Percentiles rank a stretch among this genome's conserved stretches.
These are phyloP conservation scores for Heliconius hermathena DNA, from an alignment of 1,140 invertebrate genomes.

Conservation along the genomic window DNA sequence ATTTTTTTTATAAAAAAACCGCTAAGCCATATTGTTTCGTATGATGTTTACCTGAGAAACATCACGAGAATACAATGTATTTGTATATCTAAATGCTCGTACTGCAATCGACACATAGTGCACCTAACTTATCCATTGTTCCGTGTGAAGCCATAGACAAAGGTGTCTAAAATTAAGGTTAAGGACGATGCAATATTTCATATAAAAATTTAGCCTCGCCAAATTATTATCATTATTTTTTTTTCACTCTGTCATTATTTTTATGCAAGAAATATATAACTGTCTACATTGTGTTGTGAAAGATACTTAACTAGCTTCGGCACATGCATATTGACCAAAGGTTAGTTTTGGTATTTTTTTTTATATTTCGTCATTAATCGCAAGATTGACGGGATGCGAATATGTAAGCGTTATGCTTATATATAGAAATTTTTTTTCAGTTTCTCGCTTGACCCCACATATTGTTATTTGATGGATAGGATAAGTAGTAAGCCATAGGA, in stretches of 20 bases:
- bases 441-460: too few species aligned
- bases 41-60: constrained; percentile 9
- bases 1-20: not conserved
- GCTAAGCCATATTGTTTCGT: not conserved
- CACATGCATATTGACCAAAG: not conserved
- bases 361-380: not conserved
- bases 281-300: not conserved
- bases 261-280: not conserved
- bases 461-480: too few species aligned
- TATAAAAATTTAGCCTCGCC: constrained; percentile 42
- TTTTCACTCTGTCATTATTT: not conserved
- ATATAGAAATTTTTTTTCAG: too few species aligned
- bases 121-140: constrained; percentile 45
- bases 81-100: not conserved
- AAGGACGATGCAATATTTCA: constrained; percentile 53
- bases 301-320: not conserved
- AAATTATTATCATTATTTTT: not conserved
- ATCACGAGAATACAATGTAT: constrained; percentile 11
- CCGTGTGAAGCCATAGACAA: constrained; percentile 44
- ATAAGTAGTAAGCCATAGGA: too few species aligned
- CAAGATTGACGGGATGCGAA: not conserved
- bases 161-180: constrained; percentile 57
- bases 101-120: constrained; percentile 43
- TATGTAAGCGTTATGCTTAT: not conserved
- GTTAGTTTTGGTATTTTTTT: not conserved